phyloP scores from a whole-genome alignment of 2,797 vertebrate species.

The Cirrhinus molitorella region DNA sequence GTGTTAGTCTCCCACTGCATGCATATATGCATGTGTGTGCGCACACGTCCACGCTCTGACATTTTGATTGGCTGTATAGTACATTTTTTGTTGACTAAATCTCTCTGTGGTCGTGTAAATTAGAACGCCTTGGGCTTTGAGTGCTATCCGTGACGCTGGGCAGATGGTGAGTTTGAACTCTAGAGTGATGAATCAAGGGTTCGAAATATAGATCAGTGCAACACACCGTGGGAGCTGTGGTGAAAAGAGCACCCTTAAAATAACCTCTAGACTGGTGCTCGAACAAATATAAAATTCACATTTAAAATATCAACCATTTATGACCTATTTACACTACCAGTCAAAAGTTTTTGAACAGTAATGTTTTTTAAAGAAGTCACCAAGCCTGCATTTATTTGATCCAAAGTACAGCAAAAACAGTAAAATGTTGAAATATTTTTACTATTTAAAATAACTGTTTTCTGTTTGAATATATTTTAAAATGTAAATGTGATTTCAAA shows the following conservation, averaged over 20 bases:
- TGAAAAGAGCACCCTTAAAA: slow-evolving; percentile 8
- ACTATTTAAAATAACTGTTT: too few relatives aligned
- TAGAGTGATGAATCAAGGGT: slow-evolving; percentile 19
- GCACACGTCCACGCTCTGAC: slow-evolving; percentile 22
- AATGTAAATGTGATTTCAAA: too few relatives aligned
- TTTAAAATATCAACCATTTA: neutral
- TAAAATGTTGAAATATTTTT: too few relatives aligned
- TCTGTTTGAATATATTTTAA: too few relatives aligned
- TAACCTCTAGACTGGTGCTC: neutral
- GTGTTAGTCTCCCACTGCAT: slow-evolving; percentile 40
- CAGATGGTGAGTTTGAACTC: slow-evolving; percentile 47
- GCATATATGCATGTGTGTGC: slow-evolving; percentile 22
- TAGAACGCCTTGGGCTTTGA: slow-evolving; percentile 24
- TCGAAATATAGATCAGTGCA: slow-evolving; percentile 30
- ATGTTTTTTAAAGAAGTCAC: too few relatives aligned
- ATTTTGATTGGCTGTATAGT: slow-evolving; percentile 20
- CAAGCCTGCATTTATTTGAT: too few relatives aligned
- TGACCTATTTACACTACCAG: neutral
- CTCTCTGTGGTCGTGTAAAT: slow-evolving; percentile 27
- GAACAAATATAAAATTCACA: neutral
- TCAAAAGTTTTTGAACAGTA: neutral
- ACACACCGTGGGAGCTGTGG: neutral
- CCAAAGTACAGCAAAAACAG: too few relatives aligned
- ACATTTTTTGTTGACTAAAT: slow-evolving; percentile 34
- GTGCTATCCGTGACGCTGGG: slow-evolving; percentile 9